Evolutionary conservation across 2,797 vertebrate species (phyloP).

Genomic region (Melanotaenia maccullochi): DNA sequence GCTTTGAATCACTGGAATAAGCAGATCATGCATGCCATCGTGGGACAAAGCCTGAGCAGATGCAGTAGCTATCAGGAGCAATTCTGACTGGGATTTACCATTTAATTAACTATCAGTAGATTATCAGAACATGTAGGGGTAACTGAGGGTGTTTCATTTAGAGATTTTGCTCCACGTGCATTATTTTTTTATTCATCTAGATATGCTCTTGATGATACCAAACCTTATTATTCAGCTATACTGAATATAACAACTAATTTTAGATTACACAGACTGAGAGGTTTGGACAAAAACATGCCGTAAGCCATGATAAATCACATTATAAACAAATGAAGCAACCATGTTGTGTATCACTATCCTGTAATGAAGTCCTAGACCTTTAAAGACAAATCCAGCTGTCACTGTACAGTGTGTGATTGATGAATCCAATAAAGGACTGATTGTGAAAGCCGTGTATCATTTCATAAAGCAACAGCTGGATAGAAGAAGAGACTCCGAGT

Average conservation of each 20-base stretch:
- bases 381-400: constrained; percentile 48
- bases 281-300: constrained; percentile 3
- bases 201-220: not conserved
- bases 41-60: constrained; percentile 29
- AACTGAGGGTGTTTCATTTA: not conserved
- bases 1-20: constrained; percentile 29
- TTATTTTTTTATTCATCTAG: not conserved
- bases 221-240: constrained; percentile 1
- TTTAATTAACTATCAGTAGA: constrained; percentile 18
- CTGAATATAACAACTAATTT: constrained; percentile 2
- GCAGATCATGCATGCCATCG: constrained; percentile 33
- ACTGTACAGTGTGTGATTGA: constrained; percentile 53
- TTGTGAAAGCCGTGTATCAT: constrained; percentile 57
- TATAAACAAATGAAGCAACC: constrained; percentile 35
- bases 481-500: constrained; percentile 31
- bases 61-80: constrained; percentile 6
- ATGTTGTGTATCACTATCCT: constrained; percentile 19
- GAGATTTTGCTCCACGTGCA: not conserved
- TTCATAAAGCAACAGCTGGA: constrained; percentile 37
- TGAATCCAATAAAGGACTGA: constrained; percentile 66
- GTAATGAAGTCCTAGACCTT: constrained; percentile 36
- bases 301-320: constrained; percentile 13
- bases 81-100: constrained; percentile 19
- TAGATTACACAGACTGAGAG: constrained; percentile 10
- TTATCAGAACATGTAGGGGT: constrained; percentile 1